These are phyloP conservation scores for Chiloscyllium punctatum DNA, from an alignment of 2,797 vertebrate species.

Conservation along the genomic window DNA sequence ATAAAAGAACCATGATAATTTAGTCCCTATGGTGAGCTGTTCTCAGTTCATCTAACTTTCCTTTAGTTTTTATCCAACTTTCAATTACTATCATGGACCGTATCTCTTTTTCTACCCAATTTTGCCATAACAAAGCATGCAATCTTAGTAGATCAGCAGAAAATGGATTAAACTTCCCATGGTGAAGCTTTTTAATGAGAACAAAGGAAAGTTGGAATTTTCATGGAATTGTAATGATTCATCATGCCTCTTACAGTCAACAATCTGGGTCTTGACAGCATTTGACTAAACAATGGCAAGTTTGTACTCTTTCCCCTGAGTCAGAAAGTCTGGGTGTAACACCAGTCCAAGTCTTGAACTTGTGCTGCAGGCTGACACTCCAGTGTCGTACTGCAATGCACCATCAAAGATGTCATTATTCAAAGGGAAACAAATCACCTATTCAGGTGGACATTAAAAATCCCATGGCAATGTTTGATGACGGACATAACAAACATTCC, in stretches of 20 bases:
- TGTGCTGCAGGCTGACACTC: background rate
- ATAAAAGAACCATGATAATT: background rate
- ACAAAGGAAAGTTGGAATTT: background rate
- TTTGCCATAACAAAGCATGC: background rate
- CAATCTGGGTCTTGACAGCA: background rate
- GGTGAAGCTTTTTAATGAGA: background rate
- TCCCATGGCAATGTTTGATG: background rate
- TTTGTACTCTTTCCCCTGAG: background rate
- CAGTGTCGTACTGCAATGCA: background rate
- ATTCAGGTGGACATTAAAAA: background rate
- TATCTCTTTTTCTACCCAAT: background rate
- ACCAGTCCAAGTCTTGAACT: background rate
- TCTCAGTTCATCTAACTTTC: constrained; percentile 32
- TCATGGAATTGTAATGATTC: background rate
- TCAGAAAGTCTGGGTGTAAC: background rate
- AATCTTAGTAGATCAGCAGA: constrained; percentile 9
- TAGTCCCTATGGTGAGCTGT: constrained; percentile 4
- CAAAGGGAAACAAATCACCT: background rate
- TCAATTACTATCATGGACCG: background rate
- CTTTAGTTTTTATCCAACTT: constrained; percentile 30
- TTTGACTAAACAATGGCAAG: background rate
- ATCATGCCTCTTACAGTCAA: background rate
- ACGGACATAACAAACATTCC: background rate
- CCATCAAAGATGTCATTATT: background rate
- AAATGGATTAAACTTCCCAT: background rate